Percentiles rank a stretch among this genome's conserved stretches.
Evolutionary conservation across 2,797 vertebrate species (phyloP).

Genomic region (Potorous gilbertii): DNA sequence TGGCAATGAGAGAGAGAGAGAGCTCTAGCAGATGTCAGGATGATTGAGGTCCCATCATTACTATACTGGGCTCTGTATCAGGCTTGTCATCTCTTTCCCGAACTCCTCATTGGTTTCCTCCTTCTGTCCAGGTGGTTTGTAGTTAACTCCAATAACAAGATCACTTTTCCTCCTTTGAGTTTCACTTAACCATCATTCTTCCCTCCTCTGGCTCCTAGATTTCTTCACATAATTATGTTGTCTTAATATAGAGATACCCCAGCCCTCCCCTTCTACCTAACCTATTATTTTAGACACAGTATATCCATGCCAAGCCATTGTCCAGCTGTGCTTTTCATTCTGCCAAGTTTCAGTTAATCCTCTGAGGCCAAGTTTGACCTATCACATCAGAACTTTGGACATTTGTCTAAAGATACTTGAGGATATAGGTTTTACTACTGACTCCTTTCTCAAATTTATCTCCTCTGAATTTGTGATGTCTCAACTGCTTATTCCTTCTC

Average conservation of each 20-base stretch:
- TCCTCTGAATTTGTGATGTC: neutral
- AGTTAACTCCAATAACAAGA: neutral
- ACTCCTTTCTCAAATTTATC: neutral
- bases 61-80: neutral
- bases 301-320: neutral
- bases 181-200: neutral
- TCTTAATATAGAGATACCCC: neutral
- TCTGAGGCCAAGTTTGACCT: neutral
- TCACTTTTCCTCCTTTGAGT: neutral
- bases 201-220: neutral
- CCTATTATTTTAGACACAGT: neutral
- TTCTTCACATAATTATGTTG: neutral
- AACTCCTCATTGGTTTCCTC: neutral
- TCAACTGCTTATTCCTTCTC: neutral
- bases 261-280: neutral
- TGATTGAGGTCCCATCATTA: neutral
- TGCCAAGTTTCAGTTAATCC: neutral
- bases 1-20: neutral
- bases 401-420: neutral
- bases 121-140: neutral
- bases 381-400: neutral
- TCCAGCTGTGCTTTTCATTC: neutral
- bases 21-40: neutral
- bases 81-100: neutral
- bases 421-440: neutral